Evolutionary conservation across 2,113 vertebrate species (phyloP), one percentile per base, ranked within the genome.

Genomic region (Mionectes macconnelli): DNA sequence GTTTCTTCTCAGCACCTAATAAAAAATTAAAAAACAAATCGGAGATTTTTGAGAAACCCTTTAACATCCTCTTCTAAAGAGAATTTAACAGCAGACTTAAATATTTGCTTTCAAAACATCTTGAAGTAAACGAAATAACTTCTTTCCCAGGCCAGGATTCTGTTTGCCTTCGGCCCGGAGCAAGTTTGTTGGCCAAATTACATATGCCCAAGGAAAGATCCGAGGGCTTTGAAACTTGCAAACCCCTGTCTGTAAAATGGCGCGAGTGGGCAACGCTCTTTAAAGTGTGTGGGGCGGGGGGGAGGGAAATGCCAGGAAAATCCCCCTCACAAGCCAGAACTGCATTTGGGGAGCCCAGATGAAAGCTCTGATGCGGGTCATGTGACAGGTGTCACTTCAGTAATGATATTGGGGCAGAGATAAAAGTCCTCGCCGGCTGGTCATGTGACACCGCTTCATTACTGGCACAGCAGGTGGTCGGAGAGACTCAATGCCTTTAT

Each of bases 381-480:
- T 96, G 97, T 98, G 98, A 98, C 97, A 98, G 98, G 97, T 98
- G 97, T 98, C 98, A 98, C 97, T 97, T 97, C 96, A 96, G 96
- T 95, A 98, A 97, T 90, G 87, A 95, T 97, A 96, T 85, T 85
- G 95, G 97, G 97, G 97, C 96, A 91, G 96, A 98, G 98, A 98
- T 98, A 97, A 98, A 98, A 98, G 98, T 95, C 96, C 96, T 87
- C 10, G n/a, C 77, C 37, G 60, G 84, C 93, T 94, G 95, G 97
- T 97, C 98, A 98, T 85, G 77, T 98, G 98, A 96, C 84, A 91
- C 78, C 6, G 84, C 98, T 98, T 98, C 98, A 98, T 98, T 98
- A 98, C 80, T 31, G 88, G 85, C 98, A 90, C 98, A 98, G 98
- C 95, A 69, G 98, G 98, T 98, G 98, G 97, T 91, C 94, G 14